These are phyloP conservation scores for Brachyistius frenatus DNA, from an alignment of 2,113 vertebrate species.

Conservation along the genomic window DNA sequence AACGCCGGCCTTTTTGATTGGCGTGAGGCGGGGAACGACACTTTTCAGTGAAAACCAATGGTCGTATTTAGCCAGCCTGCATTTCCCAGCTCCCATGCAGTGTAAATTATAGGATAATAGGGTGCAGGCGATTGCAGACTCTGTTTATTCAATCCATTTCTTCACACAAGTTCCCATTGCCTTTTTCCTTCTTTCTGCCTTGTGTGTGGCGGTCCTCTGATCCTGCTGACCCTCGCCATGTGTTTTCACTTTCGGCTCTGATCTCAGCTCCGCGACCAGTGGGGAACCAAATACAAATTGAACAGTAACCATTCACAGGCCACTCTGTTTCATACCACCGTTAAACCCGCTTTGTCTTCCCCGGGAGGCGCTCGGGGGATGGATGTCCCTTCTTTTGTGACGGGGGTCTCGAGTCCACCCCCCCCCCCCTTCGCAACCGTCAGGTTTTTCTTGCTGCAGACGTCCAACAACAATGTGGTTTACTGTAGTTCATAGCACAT, in stretches of 20 bases:
- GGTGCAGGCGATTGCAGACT: constrained; percentile 94
- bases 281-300: constrained; percentile 99
- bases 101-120: constrained; percentile 98
- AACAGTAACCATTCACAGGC: constrained; percentile 99
- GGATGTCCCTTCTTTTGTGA: constrained; percentile 84
- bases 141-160: constrained; percentile 99
- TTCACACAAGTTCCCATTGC: constrained; percentile 96
- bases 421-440: constrained; percentile 18
- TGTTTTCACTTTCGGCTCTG: constrained; percentile 99
- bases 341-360: constrained; percentile 95
- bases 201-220: constrained; percentile 98
- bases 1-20: constrained; percentile 89
- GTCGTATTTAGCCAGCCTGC: constrained; percentile 85
- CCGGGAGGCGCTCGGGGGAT: constrained; percentile 84
- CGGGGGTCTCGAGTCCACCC: not conserved
- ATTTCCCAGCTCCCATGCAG: constrained; percentile 94
- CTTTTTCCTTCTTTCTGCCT: constrained; percentile 90
- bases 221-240: constrained; percentile 98
- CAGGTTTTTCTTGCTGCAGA: constrained; percentile 9
- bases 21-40: constrained; percentile 84
- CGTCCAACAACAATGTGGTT: constrained; percentile 52
- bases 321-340: constrained; percentile 91
- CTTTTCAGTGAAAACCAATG: constrained; percentile 87
- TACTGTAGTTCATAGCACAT: constrained; percentile 34
- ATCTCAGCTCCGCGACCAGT: constrained; percentile 99